These are phyloP conservation scores for Psylliodes chrysocephalus DNA, from an alignment of 2,888 invertebrate genomes.

Conservation along the genomic window DNA sequence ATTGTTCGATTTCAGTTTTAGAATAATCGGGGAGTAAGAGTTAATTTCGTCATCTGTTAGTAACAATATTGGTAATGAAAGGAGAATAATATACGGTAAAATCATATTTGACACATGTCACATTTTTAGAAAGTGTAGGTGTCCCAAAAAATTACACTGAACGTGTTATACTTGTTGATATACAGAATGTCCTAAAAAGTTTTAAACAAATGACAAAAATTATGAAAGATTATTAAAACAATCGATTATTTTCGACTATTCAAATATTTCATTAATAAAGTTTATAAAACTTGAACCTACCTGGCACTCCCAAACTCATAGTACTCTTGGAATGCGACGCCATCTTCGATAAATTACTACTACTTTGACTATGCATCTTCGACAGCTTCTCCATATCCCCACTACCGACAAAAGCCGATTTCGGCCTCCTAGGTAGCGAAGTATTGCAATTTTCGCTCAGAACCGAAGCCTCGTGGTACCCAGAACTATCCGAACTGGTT, in stretches of 20 bases:
- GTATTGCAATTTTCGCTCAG: slow-evolving; percentile 69
- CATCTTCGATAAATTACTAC: slow-evolving; percentile 61
- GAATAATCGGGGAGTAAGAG: neutral
- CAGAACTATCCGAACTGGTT: slow-evolving; percentile 79
- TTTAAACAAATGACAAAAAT: no score
- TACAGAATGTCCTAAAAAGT: no score
- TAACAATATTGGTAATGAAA: neutral
- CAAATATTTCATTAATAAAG: no score
- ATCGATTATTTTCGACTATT: no score
- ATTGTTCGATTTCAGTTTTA: neutral
- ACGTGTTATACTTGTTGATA: no score
- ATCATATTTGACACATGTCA: neutral
- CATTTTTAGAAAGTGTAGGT: no score
- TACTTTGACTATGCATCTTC: slow-evolving; percentile 54
- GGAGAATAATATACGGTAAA: neutral
- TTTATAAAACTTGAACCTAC: slow-evolving; percentile 51
- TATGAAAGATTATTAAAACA: no score
- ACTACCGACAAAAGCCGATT: slow-evolving; percentile 54
- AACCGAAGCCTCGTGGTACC: slow-evolving; percentile 77
- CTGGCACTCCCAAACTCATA: slow-evolving; percentile 59
- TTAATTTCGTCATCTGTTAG: neutral
- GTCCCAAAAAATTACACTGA: no score
- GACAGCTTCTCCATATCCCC: slow-evolving; percentile 41
- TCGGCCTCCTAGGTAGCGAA: slow-evolving; percentile 60
- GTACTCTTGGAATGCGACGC: slow-evolving; percentile 61